phyloP scores from a whole-genome alignment of 2,888 invertebrate genomes.

The Tridacna gigas region DNA sequence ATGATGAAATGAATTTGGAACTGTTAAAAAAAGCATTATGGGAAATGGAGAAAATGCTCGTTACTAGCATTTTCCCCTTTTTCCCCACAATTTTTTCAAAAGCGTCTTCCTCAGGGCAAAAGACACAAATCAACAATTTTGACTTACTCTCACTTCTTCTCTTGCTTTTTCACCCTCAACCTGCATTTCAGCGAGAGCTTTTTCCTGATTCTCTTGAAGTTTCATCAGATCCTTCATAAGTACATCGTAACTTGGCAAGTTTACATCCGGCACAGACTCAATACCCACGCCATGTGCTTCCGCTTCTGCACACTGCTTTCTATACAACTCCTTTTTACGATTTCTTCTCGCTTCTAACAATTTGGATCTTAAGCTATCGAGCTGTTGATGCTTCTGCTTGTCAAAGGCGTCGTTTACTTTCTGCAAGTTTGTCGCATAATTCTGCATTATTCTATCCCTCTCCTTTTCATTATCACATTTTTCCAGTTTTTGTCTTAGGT shows the following conservation, averaged over 20 bases:
- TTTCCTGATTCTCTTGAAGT: slow-evolving; percentile 78
- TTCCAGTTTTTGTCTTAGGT: slow-evolving; percentile 73
- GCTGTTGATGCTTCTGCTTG: slow-evolving; percentile 80
- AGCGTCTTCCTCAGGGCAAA: neutral
- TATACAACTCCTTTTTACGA: slow-evolving; percentile 80
- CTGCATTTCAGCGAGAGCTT: slow-evolving; percentile 77
- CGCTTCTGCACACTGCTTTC: slow-evolving; percentile 79
- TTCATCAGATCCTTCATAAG: slow-evolving; percentile 74
- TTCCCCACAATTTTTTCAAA: neutral
- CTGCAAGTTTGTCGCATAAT: slow-evolving; percentile 78
- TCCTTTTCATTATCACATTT: slow-evolving; percentile 77
- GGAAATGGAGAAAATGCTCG: neutral
- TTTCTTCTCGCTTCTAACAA: slow-evolving; percentile 77
- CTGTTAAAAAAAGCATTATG: neutral
- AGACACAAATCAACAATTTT: neutral
- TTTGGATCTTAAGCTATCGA: slow-evolving; percentile 73
- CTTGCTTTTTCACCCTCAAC: slow-evolving; percentile 61
- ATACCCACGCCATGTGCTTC: slow-evolving; percentile 75
- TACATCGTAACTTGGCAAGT: slow-evolving; percentile 74
- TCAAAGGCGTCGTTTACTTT: slow-evolving; percentile 80
- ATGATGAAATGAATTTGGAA: too few relatives aligned
- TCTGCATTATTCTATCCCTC: slow-evolving; percentile 77
- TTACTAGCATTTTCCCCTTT: neutral
- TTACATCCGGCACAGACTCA: slow-evolving; percentile 78
- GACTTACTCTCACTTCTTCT: slow-evolving; percentile 52